Evolutionary conservation across 2,888 invertebrate species (phyloP).

Genomic region (Drosophila eohydei): DNA sequence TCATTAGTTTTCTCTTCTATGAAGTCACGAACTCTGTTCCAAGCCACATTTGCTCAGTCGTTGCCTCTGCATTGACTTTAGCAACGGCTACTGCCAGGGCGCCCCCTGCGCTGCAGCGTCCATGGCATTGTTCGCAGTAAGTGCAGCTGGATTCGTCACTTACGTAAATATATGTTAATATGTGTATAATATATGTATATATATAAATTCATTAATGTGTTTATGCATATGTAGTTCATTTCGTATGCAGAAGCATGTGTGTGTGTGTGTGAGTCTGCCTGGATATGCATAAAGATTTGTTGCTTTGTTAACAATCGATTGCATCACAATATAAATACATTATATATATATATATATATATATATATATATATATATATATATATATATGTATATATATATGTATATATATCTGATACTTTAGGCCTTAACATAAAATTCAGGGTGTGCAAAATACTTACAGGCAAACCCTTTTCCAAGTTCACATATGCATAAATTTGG

Average conservation of each 20-base stretch:
- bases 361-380: background rate
- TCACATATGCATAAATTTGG: slow-evolving; percentile 43
- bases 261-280: background rate
- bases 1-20: too few species aligned
- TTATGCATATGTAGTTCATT: background rate
- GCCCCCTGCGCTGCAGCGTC: background rate
- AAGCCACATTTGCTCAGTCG: too few species aligned
- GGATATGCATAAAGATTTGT: slow-evolving; percentile 19
- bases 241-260: background rate
- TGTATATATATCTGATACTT: slow-evolving; percentile 16
- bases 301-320: slow-evolving; percentile 46
- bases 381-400: background rate
- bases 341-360: background rate
- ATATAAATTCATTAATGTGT: background rate
- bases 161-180: slow-evolving; percentile 1
- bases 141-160: background rate
- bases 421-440: slow-evolving; percentile 44
- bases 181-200: background rate
- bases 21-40: background rate
- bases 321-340: slow-evolving; percentile 9
- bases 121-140: background rate
- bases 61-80: background rate
- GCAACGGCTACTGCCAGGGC: background rate
- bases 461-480: slow-evolving; percentile 39
- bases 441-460: slow-evolving; percentile 24